A percentile compares a stretch with the other conserved stretches of the same genome.
These are phyloP conservation scores for Bombus turneri DNA, from an alignment of 1,140 invertebrate genomes.

Conservation along the genomic window DNA sequence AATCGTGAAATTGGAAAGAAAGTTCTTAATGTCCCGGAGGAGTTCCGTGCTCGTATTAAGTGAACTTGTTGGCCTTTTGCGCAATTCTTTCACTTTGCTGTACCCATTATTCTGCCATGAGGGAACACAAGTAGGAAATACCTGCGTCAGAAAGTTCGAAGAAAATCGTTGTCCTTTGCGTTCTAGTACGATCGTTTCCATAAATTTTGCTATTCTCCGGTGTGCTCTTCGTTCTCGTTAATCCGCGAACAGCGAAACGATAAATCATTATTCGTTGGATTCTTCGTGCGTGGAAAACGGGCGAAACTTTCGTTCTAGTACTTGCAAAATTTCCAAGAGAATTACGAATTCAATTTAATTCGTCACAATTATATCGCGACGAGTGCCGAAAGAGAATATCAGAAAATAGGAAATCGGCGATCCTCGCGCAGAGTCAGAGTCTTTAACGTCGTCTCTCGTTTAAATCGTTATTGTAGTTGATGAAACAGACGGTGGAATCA, in stretches of 20 bases:
- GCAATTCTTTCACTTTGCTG: conserved; percentile 19
- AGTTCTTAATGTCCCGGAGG: conserved; percentile 44
- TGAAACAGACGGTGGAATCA: conserved; percentile 20
- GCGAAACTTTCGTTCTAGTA: neutral
- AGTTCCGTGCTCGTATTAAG: conserved; percentile 32
- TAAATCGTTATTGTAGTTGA: conserved; percentile 61
- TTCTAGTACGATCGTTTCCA: conserved; percentile 31
- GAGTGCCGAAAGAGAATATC: too few species aligned
- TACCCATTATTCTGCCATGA: neutral
- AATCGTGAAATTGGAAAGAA: conserved; percentile 53
- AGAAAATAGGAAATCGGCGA: too few species aligned
- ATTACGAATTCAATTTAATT: neutral
- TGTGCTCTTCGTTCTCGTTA: conserved; percentile 17
- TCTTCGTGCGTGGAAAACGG: neutral
- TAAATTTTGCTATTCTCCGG: conserved; percentile 34
- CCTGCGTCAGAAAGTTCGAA: conserved; percentile 36
- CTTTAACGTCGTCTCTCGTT: conserved; percentile 68
- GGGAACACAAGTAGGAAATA: conserved; percentile 44
- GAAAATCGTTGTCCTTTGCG: conserved; percentile 37
- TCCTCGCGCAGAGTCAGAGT: neutral
- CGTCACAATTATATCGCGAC: too few species aligned
- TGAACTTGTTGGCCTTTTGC: conserved; percentile 29
- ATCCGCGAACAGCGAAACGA: conserved; percentile 6
- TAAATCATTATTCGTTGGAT: conserved; percentile 11
- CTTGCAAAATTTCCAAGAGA: neutral